Evolutionary conservation across 2,888 invertebrate genomes (phyloP), one percentile per base, ranked within the genome.

Genomic region (Leptothorax acervorum): DNA sequence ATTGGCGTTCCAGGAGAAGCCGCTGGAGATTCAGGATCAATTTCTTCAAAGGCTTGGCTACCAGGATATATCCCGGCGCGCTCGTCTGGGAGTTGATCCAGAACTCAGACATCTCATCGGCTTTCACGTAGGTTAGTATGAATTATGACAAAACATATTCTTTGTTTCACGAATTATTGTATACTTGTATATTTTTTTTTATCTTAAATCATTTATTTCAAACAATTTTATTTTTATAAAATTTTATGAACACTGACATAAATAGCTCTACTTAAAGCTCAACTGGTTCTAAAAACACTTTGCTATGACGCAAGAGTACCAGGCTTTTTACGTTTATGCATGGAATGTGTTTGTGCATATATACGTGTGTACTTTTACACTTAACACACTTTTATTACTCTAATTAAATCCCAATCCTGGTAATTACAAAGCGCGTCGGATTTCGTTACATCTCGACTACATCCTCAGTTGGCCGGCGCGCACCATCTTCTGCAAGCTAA

Each of bases 31-130:
- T 85, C 97, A 97, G 93, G 96, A 97, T 91, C 95, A 96, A 86
- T 96, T 96, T 93, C 95, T 97, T 84, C 95, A 95, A 73, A 95
- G 95, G 60, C 95, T 96, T 81, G 97, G 97, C 9, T 97, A 96
- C 95, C 95, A 95, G 76, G 96, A 96, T 71, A 94, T 95, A 90
- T 96, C 96, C 28, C 95, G 97, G 79, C 95, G 97, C 86, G 94
- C 96, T 48, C 95, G 97, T 63, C 94, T 97, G 85, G 96, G 97
- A 15, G 96, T 97, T 83, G 97, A 97, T 94, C 96, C 96, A 42
- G 96, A 97, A 92, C 94, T 97, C 85, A 95, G 96, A 62, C 96
- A 96, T 94, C 95, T 96, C 84, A 93, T 97, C 85, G 95, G 96
- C 66, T 96, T 97, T 95, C 96, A 96, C 91, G 95, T 96, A 12